Evolutionary conservation across 2,888 invertebrate genomes (phyloP).

Genomic region (Drosophila trichaetosa): DNA sequence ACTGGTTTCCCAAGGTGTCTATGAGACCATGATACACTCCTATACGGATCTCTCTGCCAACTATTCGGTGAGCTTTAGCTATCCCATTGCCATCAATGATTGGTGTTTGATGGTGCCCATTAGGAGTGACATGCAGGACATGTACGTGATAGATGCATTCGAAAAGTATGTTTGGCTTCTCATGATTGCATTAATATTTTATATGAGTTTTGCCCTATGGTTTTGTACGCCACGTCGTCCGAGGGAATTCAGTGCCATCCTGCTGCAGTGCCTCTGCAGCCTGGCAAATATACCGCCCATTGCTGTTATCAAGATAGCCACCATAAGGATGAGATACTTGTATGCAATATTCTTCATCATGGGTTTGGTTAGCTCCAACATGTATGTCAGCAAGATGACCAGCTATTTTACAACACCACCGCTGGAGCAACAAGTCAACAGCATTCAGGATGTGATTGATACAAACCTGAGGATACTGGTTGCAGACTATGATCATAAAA

Average conservation of each 20-base stretch:
- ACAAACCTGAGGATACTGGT: slow-evolving; percentile 66
- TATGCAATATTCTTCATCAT: slow-evolving; percentile 63
- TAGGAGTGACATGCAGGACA: too few relatives aligned
- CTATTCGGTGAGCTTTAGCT: slow-evolving; percentile 61
- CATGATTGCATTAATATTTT: slow-evolving; percentile 50
- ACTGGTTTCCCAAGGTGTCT: slow-evolving; percentile 54
- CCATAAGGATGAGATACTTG: slow-evolving; percentile 66
- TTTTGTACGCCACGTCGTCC: slow-evolving; percentile 66
- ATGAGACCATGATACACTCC: slow-evolving; percentile 78
- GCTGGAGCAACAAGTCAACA: slow-evolving; percentile 61
- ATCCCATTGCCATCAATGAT: slow-evolving; percentile 80
- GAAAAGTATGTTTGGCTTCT: slow-evolving; percentile 66
- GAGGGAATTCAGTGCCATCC: slow-evolving; percentile 61
- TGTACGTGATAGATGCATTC: slow-evolving; percentile 66
- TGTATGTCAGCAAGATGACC: slow-evolving; percentile 76
- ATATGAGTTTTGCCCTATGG: slow-evolving; percentile 69
- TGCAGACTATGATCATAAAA: slow-evolving; percentile 58
- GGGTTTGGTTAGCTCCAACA: slow-evolving; percentile 73
- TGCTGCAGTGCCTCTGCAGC: slow-evolving; percentile 72
- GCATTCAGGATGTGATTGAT: slow-evolving; percentile 69
- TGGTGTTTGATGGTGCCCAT: slow-evolving; percentile 81
- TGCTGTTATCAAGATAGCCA: slow-evolving; percentile 45
- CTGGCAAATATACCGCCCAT: slow-evolving; percentile 62
- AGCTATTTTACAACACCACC: slow-evolving; percentile 74
- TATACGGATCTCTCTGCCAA: slow-evolving; percentile 59